phyloP scores from a whole-genome alignment of 1,140 invertebrate genomes.

The Camponotus vicinus region DNA sequence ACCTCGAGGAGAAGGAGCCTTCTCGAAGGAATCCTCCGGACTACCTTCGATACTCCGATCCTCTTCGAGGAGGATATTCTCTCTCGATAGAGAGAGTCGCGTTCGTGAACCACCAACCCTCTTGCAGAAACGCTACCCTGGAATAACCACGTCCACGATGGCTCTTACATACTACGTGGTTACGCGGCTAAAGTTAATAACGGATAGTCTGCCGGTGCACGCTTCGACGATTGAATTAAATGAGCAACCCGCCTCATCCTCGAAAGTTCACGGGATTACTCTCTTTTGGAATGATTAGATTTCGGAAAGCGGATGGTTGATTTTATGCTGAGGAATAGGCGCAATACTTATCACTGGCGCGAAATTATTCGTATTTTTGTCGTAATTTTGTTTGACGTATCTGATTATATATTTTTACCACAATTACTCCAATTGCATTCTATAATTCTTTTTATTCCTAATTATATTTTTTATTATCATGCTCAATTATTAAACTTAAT shows the following conservation, averaged over 20 bases:
- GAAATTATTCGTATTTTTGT: constrained; percentile 5
- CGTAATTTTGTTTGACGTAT: neutral
- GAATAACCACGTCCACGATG: constrained; percentile 27
- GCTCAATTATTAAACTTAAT: neutral
- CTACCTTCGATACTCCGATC: constrained; percentile 67
- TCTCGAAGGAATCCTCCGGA: constrained; percentile 66
- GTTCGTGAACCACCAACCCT: constrained; percentile 43
- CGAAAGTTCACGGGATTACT: neutral
- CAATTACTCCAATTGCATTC: neutral
- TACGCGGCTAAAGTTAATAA: constrained; percentile 72
- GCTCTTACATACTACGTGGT: constrained; percentile 57
- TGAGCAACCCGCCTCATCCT: constrained; percentile 41
- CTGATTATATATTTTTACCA: neutral
- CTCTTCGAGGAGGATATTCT: constrained; percentile 31
- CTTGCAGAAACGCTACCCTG: constrained; percentile 2
- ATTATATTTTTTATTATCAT: constrained; percentile 8
- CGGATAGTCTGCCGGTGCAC: constrained; percentile 63
- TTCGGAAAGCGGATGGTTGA: constrained; percentile 31
- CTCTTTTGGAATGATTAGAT: constrained; percentile 62
- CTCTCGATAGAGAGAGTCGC: neutral
- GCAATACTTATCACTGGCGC: neutral
- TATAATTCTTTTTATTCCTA: neutral
- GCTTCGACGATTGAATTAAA: constrained; percentile 74
- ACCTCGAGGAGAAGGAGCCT: constrained; percentile 65
- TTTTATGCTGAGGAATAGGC: neutral